phyloP scores from a whole-genome alignment of 1,140 invertebrate species.

The Diabrotica virgifera region DNA sequence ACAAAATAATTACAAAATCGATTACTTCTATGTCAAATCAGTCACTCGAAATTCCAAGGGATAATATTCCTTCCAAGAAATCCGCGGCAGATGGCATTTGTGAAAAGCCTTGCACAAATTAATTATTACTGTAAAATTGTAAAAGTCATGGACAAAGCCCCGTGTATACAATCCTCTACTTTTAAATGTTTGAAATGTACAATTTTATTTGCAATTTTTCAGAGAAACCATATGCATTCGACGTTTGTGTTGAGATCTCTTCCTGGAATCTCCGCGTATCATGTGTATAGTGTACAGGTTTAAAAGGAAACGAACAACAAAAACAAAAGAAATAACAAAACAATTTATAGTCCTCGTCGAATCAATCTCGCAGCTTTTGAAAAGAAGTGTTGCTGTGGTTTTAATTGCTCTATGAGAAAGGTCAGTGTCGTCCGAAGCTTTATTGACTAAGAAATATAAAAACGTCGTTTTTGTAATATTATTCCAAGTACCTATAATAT shows the following conservation, averaged over 20 bases:
- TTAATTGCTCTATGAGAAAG: conserved; percentile 6
- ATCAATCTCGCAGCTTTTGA: conserved; percentile 10
- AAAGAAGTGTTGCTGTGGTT: conserved; percentile 15
- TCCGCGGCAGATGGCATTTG: not conserved
- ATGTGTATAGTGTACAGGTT: no score
- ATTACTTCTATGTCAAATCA: not conserved
- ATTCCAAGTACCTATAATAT: no score
- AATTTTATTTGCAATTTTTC: not conserved
- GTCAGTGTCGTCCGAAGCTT: no score
- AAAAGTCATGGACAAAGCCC: not conserved
- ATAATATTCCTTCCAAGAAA: not conserved
- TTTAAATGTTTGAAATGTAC: not conserved
- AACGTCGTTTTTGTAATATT: no score
- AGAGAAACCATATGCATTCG: not conserved
- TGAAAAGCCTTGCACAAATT: not conserved
- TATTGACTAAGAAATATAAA: no score
- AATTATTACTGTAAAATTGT: not conserved
- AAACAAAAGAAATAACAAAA: conserved; percentile 15
- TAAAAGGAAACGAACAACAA: not conserved
- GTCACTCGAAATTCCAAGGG: not conserved
- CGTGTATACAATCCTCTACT: not conserved
- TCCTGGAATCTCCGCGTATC: conserved; percentile 8
- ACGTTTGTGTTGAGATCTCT: not conserved
- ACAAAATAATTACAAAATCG: not conserved
- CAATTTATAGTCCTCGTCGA: conserved; percentile 20